Conservation (phyloP, 2,888 invertebrate species). For the Cyrtodaria siliqua region DNA sequence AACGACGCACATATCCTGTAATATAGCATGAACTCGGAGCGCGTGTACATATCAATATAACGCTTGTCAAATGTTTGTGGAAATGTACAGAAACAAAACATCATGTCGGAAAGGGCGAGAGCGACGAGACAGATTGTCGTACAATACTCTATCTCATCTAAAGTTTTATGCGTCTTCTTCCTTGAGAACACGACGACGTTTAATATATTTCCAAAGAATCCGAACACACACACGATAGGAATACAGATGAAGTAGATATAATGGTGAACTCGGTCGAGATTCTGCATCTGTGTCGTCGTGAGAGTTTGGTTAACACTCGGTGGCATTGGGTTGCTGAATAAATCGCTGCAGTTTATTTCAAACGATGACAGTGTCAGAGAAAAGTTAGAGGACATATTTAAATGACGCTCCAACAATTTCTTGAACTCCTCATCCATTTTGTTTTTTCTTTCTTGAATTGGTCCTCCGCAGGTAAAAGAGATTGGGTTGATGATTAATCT, state of each 20-base stretch:
- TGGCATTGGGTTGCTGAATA: not conserved
- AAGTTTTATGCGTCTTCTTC: constrained; percentile 73
- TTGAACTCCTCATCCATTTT: too few relatives aligned
- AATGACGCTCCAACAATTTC: too few relatives aligned
- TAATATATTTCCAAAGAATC: constrained; percentile 92
- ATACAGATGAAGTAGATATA: constrained; percentile 85
- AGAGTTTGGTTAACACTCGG: not conserved
- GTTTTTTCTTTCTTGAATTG: too few relatives aligned
- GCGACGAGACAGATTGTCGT: constrained; percentile 92
- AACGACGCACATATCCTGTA: constrained; percentile 72
- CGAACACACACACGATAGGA: constrained; percentile 90
- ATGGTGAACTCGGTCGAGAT: constrained; percentile 25
- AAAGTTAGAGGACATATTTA: too few relatives aligned
- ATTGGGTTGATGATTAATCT: too few relatives aligned
- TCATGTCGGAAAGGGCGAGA: constrained; percentile 91
- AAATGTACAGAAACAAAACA: constrained; percentile 87
- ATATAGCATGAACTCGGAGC: constrained; percentile 81
- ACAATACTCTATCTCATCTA: constrained; percentile 91
- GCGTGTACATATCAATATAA: constrained; percentile 88
- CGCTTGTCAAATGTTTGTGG: constrained; percentile 86
- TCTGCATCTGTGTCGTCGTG: constrained; percentile 11
- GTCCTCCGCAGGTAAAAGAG: too few relatives aligned
- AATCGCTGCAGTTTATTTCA: too few relatives aligned
- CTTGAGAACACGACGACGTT: constrained; percentile 92
- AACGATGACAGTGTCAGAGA: too few relatives aligned